Base-by-base conservation (phyloP, 2,113 vertebrate genomes). In the Octodon degus region DNA sequence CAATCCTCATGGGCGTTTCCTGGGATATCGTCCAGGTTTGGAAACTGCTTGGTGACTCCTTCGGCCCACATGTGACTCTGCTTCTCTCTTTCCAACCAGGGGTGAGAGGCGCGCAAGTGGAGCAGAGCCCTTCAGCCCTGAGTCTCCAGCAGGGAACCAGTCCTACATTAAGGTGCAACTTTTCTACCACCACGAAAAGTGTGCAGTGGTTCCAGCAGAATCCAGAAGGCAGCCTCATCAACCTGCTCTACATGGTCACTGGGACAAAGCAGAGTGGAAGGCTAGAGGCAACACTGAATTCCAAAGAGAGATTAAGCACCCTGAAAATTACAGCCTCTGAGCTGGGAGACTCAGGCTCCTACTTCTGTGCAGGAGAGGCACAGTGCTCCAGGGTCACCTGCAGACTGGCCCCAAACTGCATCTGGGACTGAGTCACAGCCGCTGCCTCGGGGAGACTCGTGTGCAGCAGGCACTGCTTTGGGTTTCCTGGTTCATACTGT, bases 161-260 rank as follows among this genome's bases (percentile, higher is more conserved):
- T 17, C 2, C 5, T 79, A 62, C 19, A 1, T 16, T 96, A 72
- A 83, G 50, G 16, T 97, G 93, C 63, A 87, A 55, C 53, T 97
- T 89, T 90, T 96, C 95, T 7, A 3, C 0, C 0, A 3, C 19
- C 0, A 8, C 50, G 32, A 1, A 0, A 0, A 2, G 0, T 0
- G 3, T 94, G 32, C 96, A 96, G 22, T 97, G 97, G 96, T 95
- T 93, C 77, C 14, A 0, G 11, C 96, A 96, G 82, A 77, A 68
- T 16, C 74, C 67, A 2, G 16, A n/a, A n/a, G n/a, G n/a, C n/a
- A n/a, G n/a, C n/a, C n/a, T n/a, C n/a, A n/a, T n/a, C n/a, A n/a
- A n/a, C n/a, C n/a, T n/a, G n/a, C n/a, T n/a, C n/a, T n/a, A n/a
- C n/a, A n/a, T n/a, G n/a, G n/a, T n/a, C n/a, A n/a, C n/a, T n/a